Evolutionary conservation across 2,113 vertebrate genomes (phyloP), one percentile per base, ranked within the genome.

Genomic region (Platysteira castanea): DNA sequence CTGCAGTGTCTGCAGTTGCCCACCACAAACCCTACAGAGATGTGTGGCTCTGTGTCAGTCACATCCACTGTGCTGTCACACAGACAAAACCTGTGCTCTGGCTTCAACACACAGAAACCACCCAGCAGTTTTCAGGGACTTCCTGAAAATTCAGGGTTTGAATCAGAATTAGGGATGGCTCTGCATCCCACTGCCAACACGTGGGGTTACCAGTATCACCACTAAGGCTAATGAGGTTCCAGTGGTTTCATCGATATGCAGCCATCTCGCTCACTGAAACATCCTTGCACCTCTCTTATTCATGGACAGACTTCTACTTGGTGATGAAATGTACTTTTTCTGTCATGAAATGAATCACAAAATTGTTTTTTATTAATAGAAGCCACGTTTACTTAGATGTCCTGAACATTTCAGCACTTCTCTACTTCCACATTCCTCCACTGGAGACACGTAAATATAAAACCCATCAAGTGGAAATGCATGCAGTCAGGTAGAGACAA

Each of bases 401-500:
- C 47, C 70, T 65, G 54, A 87, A 82, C 89, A 85, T 52, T 80
- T 89, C 61, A 83, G 87, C 44, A 35, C 76, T 88, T 73, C 67
- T 82, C 65, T 26, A 46, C 33, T 54, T 82, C 53, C 13, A 2
- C 68, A 47, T 91, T 96, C 73, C 59, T 88, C 37, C 69, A 53
- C 10, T 57, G 69, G 27, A 69, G 52, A 65, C 71, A 87, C 1
- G 52, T 53, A 96, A 96, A 81, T 77, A 74, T 28, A 90, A 94
- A 95, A n/a, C 16, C 63, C 76, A 71, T 84, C 59, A 78, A 89
- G 60, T 76, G 65, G 75, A 93, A 95, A 92, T 35, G 13, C n/a
- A 50, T 18, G 74, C 85, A 88, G 59, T 73, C 80, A 89, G 94
- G 59, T 88, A 81, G 67, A 89, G 73, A 89, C 70, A 87, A 94